Percentiles rank a stretch among this genome's conserved stretches.
Evolutionary conservation across 2,888 invertebrate species (phyloP).

Genomic region (Dichetophora obliterata): DNA sequence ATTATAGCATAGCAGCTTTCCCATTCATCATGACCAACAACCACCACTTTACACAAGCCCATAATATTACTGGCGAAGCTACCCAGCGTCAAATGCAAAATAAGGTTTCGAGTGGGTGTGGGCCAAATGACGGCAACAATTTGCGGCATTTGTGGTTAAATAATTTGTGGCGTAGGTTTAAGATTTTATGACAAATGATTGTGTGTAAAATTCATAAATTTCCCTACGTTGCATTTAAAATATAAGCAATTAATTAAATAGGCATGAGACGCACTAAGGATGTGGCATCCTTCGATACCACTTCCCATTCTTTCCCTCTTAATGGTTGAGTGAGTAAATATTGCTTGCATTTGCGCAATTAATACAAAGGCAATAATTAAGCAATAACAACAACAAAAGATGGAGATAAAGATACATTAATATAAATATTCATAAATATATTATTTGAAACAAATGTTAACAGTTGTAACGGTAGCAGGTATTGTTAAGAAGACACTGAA

Average conservation of each 20-base stretch:
- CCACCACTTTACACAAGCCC: not conserved
- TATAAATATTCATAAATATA: too few relatives aligned
- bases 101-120: not conserved
- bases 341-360: too few relatives aligned
- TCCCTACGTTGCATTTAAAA: not conserved
- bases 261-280: not conserved
- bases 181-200: conserved; percentile 63
- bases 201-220: conserved; percentile 38
- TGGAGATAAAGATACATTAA: too few relatives aligned
- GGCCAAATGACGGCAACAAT: not conserved
- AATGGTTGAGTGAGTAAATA: too few relatives aligned
- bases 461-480: too few relatives aligned
- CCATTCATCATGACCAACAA: not conserved
- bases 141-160: conserved; percentile 14
- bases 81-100: not conserved
- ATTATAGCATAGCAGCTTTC: conserved; percentile 20
- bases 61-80: not conserved
- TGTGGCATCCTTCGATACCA: not conserved
- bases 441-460: too few relatives aligned
- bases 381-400: too few relatives aligned
- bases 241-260: not conserved
- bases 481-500: too few relatives aligned
- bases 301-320: not conserved
- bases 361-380: too few relatives aligned
- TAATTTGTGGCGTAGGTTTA: conserved; percentile 54